These are phyloP conservation scores for Brachionus plicatilis DNA, from an alignment of 1,140 invertebrate species.

Conservation along the genomic window DNA sequence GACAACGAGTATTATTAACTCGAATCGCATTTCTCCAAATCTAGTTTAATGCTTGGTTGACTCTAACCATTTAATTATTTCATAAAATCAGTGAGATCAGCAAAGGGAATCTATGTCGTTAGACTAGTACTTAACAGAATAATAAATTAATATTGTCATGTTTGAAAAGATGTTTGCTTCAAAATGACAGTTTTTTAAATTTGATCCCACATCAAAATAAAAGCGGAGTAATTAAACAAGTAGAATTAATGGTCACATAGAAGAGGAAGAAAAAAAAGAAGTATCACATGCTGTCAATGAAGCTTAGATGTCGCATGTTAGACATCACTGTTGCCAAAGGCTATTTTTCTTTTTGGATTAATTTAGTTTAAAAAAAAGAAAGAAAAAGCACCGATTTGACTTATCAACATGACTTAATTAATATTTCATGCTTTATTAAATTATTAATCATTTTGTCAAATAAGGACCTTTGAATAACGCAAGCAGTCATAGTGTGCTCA, in stretches of 20 bases:
- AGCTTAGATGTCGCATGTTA: not conserved
- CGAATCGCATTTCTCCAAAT: not conserved
- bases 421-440: slow-evolving; percentile 5
- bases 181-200: not conserved
- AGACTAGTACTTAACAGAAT: not conserved
- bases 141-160: not conserved
- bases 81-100: too few relatives aligned
- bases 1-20: not conserved
- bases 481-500: not conserved
- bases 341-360: not conserved
- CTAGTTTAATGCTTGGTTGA: not conserved
- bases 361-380: not conserved
- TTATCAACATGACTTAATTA: slow-evolving; percentile 10
- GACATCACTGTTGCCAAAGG: not conserved
- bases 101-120: too few relatives aligned
- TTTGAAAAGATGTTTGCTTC: not conserved
- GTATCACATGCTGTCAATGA: not conserved
- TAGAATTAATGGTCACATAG: not conserved
- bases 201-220: not conserved
- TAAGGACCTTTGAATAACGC: not conserved
- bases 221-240: not conserved
- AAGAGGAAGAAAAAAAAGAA: not conserved
- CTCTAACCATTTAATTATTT: not conserved
- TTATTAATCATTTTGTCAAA: slow-evolving; percentile 21
- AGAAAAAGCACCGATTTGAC: not conserved